A percentile compares a stretch with the other conserved stretches of the same genome.
phyloP scores from a whole-genome alignment of 2,113 vertebrate species.

The Campylomormyrus tamandua region DNA sequence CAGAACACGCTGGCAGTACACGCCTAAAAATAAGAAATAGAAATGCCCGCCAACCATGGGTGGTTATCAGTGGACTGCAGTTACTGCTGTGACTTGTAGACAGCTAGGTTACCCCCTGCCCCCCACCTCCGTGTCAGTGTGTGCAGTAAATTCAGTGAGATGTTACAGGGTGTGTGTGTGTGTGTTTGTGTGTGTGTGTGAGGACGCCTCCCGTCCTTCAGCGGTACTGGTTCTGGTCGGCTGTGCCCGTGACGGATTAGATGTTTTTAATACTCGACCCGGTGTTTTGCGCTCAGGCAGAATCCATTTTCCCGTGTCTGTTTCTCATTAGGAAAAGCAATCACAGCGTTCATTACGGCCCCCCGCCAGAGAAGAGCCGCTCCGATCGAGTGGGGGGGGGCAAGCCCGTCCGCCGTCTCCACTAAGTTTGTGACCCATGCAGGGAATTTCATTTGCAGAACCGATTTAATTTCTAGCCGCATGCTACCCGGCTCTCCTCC shows the following conservation, averaged over 20 bases:
- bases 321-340: conserved; percentile 38
- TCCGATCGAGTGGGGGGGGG: conserved; percentile 22
- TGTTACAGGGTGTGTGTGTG: not conserved
- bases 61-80: not conserved
- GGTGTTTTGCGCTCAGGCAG: conserved; percentile 18
- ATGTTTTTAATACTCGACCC: conserved; percentile 29
- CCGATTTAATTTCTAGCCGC: conserved; percentile 32
- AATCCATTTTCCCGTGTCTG: conserved; percentile 29
- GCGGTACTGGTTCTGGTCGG: not conserved
- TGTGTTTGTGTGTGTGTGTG: not conserved
- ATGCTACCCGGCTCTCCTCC: not conserved
- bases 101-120: not conserved
- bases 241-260: conserved; percentile 10
- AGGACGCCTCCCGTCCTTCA: not conserved
- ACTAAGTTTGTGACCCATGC: conserved; percentile 30
- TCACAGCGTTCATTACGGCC: conserved; percentile 37
- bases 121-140: not conserved
- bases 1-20: not conserved
- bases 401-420: conserved; percentile 9
- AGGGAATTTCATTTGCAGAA: conserved; percentile 30
- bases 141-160: not conserved
- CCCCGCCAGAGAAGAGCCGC: conserved; percentile 21
- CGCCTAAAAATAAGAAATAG: not conserved
- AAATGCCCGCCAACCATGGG: not conserved
- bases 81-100: not conserved